These are phyloP conservation scores for Saccopteryx bilineata DNA, from an alignment of 2,113 vertebrate genomes.

Conservation along the genomic window DNA sequence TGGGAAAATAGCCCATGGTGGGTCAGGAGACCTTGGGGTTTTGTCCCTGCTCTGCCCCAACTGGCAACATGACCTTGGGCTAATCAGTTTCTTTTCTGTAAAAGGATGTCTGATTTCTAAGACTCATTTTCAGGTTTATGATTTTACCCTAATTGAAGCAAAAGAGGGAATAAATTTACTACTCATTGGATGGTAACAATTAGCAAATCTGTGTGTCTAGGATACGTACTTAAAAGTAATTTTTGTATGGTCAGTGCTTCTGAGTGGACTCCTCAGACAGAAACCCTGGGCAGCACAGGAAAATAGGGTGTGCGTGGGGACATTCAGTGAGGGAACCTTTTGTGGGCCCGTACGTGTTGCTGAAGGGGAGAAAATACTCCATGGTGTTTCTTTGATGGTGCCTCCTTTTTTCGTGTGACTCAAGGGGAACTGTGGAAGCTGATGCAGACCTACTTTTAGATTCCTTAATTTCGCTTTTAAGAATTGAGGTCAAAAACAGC, in stretches of 20 bases:
- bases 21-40: not conserved
- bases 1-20: not conserved
- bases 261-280: not conserved
- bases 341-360: not conserved
- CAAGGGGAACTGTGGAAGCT: not conserved
- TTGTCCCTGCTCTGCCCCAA: not conserved
- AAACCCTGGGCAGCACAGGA: not conserved
- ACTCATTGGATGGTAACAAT: not conserved
- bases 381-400: not conserved
- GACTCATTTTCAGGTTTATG: not conserved
- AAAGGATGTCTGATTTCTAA: not conserved
- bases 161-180: not conserved
- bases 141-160: constrained; percentile 18
- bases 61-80: not conserved
- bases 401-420: not conserved
- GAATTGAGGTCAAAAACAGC: not conserved
- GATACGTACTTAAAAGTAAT: not conserved
- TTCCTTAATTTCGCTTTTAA: constrained; percentile 49
- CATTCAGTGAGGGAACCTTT: not conserved
- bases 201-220: not conserved
- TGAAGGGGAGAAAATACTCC: not conserved
- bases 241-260: not conserved
- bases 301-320: accelerated
- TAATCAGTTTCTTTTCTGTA: constrained; percentile 7
- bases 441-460: not conserved